Conservation (phyloP, 1,140 invertebrate species). For the Halesus radiatus region DNA sequence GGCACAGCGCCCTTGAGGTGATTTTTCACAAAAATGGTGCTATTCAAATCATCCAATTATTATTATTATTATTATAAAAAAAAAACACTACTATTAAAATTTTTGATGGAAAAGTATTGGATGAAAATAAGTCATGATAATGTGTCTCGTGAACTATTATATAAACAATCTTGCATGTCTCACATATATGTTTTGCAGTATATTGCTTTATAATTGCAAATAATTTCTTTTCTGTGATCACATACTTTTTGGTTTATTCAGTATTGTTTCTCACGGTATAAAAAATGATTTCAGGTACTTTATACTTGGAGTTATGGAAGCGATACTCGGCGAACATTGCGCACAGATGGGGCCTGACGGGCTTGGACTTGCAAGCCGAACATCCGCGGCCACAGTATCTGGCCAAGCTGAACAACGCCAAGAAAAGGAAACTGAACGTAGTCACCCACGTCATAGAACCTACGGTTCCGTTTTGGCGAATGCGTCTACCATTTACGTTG, state of each 20-base stretch:
- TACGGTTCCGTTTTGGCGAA: conserved; percentile 52
- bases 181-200: no score
- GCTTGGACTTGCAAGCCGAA: conserved; percentile 89
- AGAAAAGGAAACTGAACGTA: conserved; percentile 49
- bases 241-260: no score
- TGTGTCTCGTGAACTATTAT: no score
- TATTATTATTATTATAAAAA: no score
- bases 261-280: neutral
- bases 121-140: no score
- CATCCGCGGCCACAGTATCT: conserved; percentile 80
- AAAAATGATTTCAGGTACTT: conserved; percentile 73
- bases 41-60: no score
- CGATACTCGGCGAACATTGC: conserved; percentile 91
- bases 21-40: no score
- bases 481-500: conserved; percentile 50
- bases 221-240: no score
- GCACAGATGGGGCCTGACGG: conserved; percentile 91
- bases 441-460: conserved; percentile 53
- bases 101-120: no score
- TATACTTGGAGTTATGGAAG: conserved; percentile 96
- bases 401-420: conserved; percentile 48
- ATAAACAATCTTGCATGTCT: conserved; percentile 65
- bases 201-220: no score
- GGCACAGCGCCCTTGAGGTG: no score
- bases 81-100: no score